Evolutionary conservation across 1,140 invertebrate species (phyloP).

Genomic region (Reticulitermes speratus): DNA sequence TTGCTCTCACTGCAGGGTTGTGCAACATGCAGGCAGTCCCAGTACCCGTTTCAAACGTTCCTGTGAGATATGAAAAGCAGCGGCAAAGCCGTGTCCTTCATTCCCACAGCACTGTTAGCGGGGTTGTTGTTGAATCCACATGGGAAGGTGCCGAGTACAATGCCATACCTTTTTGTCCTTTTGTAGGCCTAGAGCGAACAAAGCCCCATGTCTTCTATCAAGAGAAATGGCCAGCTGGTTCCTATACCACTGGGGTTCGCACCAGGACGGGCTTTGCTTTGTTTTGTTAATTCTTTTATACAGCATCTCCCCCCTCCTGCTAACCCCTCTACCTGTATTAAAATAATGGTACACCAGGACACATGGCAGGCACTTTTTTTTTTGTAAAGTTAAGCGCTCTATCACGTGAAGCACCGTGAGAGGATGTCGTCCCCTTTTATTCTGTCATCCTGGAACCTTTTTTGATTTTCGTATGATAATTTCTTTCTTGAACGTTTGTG

Average conservation of each 20-base stretch:
- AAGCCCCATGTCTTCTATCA: neutral
- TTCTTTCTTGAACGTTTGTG: neutral
- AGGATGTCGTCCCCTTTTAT: neutral
- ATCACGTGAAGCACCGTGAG: neutral
- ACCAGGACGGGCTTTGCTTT: slow-evolving; percentile 12
- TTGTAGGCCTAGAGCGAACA: neutral
- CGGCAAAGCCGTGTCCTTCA: neutral
- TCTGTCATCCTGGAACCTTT: neutral
- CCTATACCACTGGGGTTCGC: neutral
- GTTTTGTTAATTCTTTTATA: neutral
- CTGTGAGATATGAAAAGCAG: neutral
- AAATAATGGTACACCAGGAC: neutral
- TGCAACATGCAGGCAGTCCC: too few species aligned
- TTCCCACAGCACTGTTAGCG: neutral
- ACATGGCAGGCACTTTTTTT: too few species aligned
- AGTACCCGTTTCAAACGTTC: neutral
- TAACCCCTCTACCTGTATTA: neutral
- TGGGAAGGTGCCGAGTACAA: neutral
- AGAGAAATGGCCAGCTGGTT: slow-evolving; percentile 3
- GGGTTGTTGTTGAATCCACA: neutral
- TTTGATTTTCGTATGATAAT: neutral
- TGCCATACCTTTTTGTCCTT: neutral
- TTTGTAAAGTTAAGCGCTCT: neutral
- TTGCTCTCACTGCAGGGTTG: too few species aligned
- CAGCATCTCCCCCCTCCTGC: neutral